phyloP scores from a whole-genome alignment of 2,888 invertebrate species.

The Ecdyonurus torrentis region DNA sequence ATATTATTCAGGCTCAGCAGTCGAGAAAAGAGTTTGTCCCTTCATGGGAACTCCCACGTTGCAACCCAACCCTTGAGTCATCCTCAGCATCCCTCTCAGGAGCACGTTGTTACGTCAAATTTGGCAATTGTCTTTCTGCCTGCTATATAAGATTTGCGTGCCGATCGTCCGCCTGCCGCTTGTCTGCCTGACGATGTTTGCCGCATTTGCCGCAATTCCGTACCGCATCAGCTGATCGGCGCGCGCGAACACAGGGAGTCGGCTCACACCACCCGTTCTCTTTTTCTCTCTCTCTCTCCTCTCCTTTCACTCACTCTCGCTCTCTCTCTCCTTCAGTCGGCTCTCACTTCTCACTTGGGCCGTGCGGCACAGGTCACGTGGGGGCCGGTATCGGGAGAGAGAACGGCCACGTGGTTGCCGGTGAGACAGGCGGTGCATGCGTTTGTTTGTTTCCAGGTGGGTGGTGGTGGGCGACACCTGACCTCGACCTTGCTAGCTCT shows the following conservation, averaged over 20 bases:
- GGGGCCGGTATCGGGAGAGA: slow-evolving; percentile 7
- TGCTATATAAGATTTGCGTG: background rate
- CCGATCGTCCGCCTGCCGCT: background rate
- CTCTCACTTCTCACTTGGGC: slow-evolving; percentile 2
- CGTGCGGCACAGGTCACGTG: background rate
- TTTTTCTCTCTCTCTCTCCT: slow-evolving; percentile 6
- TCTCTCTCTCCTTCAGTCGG: too few relatives aligned
- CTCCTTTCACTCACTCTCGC: too few relatives aligned
- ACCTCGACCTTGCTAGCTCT: too few relatives aligned
- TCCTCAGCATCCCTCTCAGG: too few relatives aligned
- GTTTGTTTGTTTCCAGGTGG: too few relatives aligned
- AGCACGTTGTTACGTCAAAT: too few relatives aligned
- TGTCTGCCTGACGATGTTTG: background rate
- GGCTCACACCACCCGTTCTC: slow-evolving; percentile 7
- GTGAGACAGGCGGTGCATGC: slow-evolving; percentile 17
- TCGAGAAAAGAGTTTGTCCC: too few relatives aligned
- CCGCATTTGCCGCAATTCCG: background rate
- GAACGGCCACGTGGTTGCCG: slow-evolving; percentile 9
- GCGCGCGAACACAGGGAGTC: slow-evolving; percentile 11
- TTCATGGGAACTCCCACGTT: too few relatives aligned
- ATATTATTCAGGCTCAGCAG: too few relatives aligned
- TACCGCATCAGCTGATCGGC: slow-evolving; percentile 1
- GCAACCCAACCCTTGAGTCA: too few relatives aligned
- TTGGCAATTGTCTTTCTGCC: too few relatives aligned
- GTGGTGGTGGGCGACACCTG: too few relatives aligned